A percentile compares a stretch with the other conserved stretches of the same genome.
phyloP scores from a whole-genome alignment of 2,797 vertebrate genomes.

The Danio tinwini region DNA sequence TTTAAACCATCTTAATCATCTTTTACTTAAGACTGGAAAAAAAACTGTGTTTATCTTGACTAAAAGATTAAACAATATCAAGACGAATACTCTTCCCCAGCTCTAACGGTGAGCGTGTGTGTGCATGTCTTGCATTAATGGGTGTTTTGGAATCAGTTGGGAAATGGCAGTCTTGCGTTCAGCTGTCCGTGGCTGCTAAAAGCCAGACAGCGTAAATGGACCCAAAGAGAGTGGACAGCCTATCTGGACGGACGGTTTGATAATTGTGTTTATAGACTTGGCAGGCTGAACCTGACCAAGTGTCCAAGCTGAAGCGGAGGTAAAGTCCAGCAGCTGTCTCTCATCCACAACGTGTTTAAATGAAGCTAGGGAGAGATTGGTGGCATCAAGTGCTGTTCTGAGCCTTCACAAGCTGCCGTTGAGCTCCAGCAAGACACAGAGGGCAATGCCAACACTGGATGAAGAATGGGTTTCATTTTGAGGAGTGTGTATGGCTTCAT shows the following conservation, averaged over 20 bases:
- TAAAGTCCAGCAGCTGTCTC: slow-evolving; percentile 48
- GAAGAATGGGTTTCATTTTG: not conserved
- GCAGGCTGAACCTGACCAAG: slow-evolving; percentile 68
- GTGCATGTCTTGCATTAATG: slow-evolving; percentile 57
- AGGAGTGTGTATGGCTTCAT: not conserved
- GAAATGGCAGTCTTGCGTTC: slow-evolving; percentile 65
- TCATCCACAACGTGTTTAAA: slow-evolving; percentile 68
- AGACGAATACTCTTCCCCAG: not conserved
- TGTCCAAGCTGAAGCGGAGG: slow-evolving; percentile 63
- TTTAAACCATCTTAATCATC: too few relatives aligned
- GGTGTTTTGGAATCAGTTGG: slow-evolving; percentile 3
- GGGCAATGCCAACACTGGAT: not conserved
- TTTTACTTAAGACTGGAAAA: too few relatives aligned
- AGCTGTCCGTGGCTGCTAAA: slow-evolving; percentile 69
- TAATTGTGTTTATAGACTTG: slow-evolving; percentile 73
- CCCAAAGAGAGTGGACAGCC: slow-evolving; percentile 58
- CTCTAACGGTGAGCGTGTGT: slow-evolving; percentile 1
- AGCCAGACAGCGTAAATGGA: slow-evolving; percentile 72
- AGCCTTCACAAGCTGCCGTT: slow-evolving; percentile 12
- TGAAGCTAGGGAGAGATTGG: slow-evolving; percentile 67
- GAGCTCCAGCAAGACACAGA: slow-evolving; percentile 6
- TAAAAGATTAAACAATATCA: not conserved
- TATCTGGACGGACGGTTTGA: slow-evolving; percentile 64
- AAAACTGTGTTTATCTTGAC: not conserved
- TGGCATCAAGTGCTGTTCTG: slow-evolving; percentile 14